Evolutionary conservation across 2,113 vertebrate species (phyloP), one percentile per base, ranked within the genome.

Genomic region (Phaethornis superciliosus): DNA sequence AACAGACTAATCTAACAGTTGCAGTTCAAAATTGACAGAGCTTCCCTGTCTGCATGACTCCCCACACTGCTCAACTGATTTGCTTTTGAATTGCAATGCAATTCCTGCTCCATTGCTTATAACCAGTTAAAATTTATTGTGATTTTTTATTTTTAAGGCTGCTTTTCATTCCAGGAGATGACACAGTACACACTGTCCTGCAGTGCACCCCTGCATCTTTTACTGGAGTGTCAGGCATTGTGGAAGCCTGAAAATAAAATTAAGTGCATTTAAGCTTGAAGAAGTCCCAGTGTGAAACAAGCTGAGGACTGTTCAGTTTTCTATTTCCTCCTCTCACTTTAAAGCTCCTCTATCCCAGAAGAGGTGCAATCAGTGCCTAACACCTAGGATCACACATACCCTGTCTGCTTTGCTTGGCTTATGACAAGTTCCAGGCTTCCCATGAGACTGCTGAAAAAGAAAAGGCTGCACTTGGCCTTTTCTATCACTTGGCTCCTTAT

Each of bases 381-480:
- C 9, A 20, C 30, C 40, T 68, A 44, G 23, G 46, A 62, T 86
- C 22, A 18, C 49, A 6, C 0, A 1, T 19, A 30, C n/a, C 0
- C 0, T 26, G 21, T 28, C 17, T 68, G n/a, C 30, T 68, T 46
- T 58, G 5, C 8, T 18, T 55, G 58, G 24, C 7, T 52, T 35
- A 1, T 1, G 32, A 21, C 10, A 30, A 10, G 30, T 15, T 74
- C 22, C 47, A 63, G 49, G 12, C 56, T 15, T 78, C 26, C 8
- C n/a, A 44, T 40, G 68, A 7, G 40, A 33, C 7, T 20, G 28
- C 72, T 83, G 68, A 67, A 27, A 35, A 8, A 17, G 27, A 40
- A 65, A 10, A 52, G n/a, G 18, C 33, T 42, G 30, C 5, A 17
- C 60, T 56, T 71, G 52, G 12, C n/a, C 62, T 65, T 49, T 65